Evolutionary conservation across 1,140 invertebrate genomes (phyloP).

Genomic region (Orussus abietinus): DNA sequence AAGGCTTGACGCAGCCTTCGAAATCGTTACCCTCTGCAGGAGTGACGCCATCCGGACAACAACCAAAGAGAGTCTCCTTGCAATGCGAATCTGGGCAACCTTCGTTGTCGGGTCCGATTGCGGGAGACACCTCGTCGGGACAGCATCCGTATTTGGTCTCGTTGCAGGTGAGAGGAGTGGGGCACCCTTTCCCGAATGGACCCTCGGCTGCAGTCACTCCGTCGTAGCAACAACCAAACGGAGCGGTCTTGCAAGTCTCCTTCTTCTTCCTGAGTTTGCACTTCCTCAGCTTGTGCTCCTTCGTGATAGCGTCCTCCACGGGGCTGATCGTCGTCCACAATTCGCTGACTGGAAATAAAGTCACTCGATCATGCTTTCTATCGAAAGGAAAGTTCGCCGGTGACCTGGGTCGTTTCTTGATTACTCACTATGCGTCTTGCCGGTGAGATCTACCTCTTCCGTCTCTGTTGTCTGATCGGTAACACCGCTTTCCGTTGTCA

Average conservation of each 20-base stretch:
- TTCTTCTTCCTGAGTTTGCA: constrained; percentile 60
- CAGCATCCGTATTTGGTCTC: constrained; percentile 88
- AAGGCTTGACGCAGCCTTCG: constrained; percentile 76
- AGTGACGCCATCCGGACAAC: constrained; percentile 78
- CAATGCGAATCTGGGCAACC: constrained; percentile 77
- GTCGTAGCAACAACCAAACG: constrained; percentile 89
- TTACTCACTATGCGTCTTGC: constrained; percentile 31
- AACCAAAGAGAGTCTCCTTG: constrained; percentile 75
- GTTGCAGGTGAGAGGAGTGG: constrained; percentile 67
- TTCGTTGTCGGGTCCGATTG: constrained; percentile 65
- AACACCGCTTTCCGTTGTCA: constrained; percentile 20
- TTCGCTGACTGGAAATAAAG: constrained; percentile 29
- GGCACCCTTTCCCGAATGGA: constrained; percentile 80
- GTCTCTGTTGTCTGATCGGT: constrained; percentile 13
- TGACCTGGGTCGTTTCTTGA: too few relatives aligned
- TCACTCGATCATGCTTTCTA: too few relatives aligned
- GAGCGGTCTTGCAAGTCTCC: constrained; percentile 63
- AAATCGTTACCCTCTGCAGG: constrained; percentile 76
- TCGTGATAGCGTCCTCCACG: constrained; percentile 49
- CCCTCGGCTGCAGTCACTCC: constrained; percentile 76
- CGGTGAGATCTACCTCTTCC: constrained; percentile 29
- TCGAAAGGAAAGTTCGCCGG: too few relatives aligned
- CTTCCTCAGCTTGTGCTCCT: constrained; percentile 53
- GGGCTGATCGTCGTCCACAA: constrained; percentile 42
- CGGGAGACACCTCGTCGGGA: constrained; percentile 80